These are phyloP conservation scores for Nasua narica DNA, from an alignment of 2,797 vertebrate species.

Conservation along the genomic window DNA sequence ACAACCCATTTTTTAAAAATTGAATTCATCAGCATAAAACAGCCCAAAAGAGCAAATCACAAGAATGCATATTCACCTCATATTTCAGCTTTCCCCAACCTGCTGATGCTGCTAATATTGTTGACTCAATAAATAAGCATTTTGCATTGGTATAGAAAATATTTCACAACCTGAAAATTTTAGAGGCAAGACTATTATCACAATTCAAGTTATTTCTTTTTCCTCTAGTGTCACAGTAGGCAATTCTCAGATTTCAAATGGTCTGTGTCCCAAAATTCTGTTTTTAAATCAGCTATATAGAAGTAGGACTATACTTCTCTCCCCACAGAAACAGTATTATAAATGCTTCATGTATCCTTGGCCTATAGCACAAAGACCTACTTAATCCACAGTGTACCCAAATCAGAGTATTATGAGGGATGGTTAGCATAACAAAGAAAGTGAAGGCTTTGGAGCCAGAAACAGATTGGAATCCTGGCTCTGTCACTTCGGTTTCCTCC, in stretches of 20 bases:
- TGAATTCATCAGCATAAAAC: not conserved
- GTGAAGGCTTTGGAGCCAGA: not conserved
- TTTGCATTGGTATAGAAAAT: not conserved
- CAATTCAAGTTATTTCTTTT: not conserved
- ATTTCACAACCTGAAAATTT: slow-evolving; percentile 6
- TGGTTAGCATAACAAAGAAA: not conserved
- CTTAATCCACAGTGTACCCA: not conserved
- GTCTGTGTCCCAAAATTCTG: not conserved
- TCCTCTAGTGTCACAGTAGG: not conserved
- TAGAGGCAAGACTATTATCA: not conserved
- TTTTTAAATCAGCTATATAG: not conserved
- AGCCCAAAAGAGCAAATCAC: not conserved
- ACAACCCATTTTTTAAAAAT: not conserved
- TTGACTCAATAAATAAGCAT: not conserved
- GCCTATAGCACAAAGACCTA: not conserved
- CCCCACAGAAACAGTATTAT: not conserved
- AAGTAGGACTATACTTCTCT: not conserved
- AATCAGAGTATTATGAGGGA: not conserved
- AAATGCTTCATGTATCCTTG: not conserved
- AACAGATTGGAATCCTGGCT: not conserved
- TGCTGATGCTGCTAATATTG: slow-evolving; percentile 4
- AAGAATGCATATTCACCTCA: not conserved
- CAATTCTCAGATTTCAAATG: not conserved
- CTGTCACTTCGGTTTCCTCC: not conserved
- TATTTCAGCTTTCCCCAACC: not conserved